Percentiles rank a stretch among this genome's conserved stretches.
Evolutionary conservation across 2,888 invertebrate species (phyloP).

Genomic region (Parelbella ahira): DNA sequence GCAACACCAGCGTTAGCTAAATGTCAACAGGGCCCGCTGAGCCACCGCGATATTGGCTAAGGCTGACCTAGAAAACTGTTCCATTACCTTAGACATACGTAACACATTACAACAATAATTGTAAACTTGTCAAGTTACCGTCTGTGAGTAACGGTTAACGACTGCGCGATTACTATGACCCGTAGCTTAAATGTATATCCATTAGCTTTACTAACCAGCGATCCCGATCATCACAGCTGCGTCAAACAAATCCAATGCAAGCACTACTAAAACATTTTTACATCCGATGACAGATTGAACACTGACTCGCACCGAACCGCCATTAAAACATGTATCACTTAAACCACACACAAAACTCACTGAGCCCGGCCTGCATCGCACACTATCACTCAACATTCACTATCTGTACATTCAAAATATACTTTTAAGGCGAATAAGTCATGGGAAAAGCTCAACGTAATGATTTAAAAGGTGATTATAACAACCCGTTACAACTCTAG

Average conservation of each 20-base stretch:
- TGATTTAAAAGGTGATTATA: slow-evolving; percentile 45
- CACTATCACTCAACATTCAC: slow-evolving; percentile 19
- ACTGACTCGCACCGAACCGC: slow-evolving; percentile 45
- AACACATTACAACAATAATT: background rate
- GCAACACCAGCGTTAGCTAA: slow-evolving; percentile 44
- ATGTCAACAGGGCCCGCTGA: slow-evolving; percentile 67
- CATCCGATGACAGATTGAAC: slow-evolving; percentile 35
- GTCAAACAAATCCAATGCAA: slow-evolving; percentile 43
- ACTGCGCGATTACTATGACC: no score
- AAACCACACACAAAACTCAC: slow-evolving; percentile 44
- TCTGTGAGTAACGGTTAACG: no score
- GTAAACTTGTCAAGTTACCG: background rate
- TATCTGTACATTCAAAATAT: slow-evolving; percentile 11
- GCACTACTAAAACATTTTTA: slow-evolving; percentile 55
- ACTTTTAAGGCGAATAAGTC: slow-evolving; percentile 54
- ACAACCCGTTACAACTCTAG: slow-evolving; percentile 50
- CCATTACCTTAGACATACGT: slow-evolving; percentile 2
- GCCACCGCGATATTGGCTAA: slow-evolving; percentile 53
- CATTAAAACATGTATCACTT: slow-evolving; percentile 50
- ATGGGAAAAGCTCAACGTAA: slow-evolving; percentile 55
- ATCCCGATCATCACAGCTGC: slow-evolving; percentile 54
- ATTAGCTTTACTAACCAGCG: slow-evolving; percentile 48
- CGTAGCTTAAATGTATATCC: no score
- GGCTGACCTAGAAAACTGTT: slow-evolving; percentile 41
- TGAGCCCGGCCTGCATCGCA: slow-evolving; percentile 34